A percentile compares a stretch with the other conserved stretches of the same genome.
These are phyloP conservation scores for Coenobita brevimanus DNA, from an alignment of 1,140 invertebrate species.

Conservation along the genomic window DNA sequence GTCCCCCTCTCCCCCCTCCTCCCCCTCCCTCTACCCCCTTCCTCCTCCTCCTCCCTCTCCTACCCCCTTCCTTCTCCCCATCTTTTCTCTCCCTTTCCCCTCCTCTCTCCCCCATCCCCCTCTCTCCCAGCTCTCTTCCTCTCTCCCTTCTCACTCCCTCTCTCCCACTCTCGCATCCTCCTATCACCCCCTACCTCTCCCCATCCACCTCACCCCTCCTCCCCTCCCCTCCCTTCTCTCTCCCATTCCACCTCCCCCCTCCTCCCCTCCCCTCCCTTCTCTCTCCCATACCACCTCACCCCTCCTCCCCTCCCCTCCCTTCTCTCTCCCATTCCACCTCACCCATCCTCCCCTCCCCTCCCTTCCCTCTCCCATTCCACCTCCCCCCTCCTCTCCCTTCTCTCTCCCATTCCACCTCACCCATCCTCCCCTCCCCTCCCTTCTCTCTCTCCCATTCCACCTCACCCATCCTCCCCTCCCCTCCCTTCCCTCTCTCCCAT, in stretches of 20 bases:
- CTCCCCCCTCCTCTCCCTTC: neutral
- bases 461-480: neutral
- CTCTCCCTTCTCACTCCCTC: no score
- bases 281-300: neutral
- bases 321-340: neutral
- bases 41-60: no score
- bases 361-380: neutral
- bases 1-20: no score
- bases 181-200: no score
- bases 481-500: neutral
- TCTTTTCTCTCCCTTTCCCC: no score
- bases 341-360: neutral
- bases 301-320: neutral
- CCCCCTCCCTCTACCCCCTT: no score
- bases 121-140: no score
- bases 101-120: no score
- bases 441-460: conserved; percentile 30
- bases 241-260: conserved; percentile 20
- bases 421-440: neutral
- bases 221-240: no score
- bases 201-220: no score
- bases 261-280: neutral
- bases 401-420: neutral
- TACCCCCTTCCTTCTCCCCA: no score
- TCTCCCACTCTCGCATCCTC: no score